These are phyloP conservation scores for Heliconius eleuchia DNA, from an alignment of 1,140 invertebrate genomes.

Conservation along the genomic window DNA sequence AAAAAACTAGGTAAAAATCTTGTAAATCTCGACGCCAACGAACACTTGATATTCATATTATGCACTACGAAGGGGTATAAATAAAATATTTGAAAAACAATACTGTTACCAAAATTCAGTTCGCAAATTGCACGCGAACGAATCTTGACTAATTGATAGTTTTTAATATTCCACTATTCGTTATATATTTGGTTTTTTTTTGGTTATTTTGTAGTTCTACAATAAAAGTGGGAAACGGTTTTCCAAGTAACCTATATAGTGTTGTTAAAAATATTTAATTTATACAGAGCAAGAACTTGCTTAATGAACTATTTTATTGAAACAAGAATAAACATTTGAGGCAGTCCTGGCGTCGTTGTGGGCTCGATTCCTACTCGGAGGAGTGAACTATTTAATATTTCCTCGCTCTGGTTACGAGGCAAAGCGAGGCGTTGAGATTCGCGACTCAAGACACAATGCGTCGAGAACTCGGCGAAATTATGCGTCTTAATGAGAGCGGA, in stretches of 20 bases:
- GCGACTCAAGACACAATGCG: too few relatives aligned
- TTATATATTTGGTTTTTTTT: conserved; percentile 6
- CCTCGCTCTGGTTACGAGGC: too few relatives aligned
- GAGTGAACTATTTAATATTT: too few relatives aligned
- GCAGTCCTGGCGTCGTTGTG: too few relatives aligned
- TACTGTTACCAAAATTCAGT: conserved; percentile 24
- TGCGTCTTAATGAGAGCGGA: too few relatives aligned
- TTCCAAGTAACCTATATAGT: conserved; percentile 27
- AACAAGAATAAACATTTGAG: not conserved
- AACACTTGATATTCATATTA: conserved; percentile 17
- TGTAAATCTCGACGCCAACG: not conserved
- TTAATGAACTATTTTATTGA: not conserved
- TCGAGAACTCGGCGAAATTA: too few relatives aligned
- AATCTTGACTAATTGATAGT: conserved; percentile 31
- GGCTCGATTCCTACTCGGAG: too few relatives aligned
- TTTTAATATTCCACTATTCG: conserved; percentile 28
- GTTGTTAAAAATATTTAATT: not conserved
- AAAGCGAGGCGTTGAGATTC: too few relatives aligned
- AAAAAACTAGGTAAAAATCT: not conserved
- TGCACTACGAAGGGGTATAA: conserved; percentile 10
- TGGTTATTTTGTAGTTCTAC: not conserved
- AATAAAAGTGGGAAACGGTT: conserved; percentile 4
- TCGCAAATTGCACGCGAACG: conserved; percentile 24
- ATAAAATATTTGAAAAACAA: conserved; percentile 19
- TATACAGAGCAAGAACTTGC: not conserved